A percentile compares a stretch with the other conserved stretches of the same genome.
These are phyloP conservation scores for Phalacrocorax carbo DNA, from an alignment of 2,113 vertebrate species.

Conservation along the genomic window DNA sequence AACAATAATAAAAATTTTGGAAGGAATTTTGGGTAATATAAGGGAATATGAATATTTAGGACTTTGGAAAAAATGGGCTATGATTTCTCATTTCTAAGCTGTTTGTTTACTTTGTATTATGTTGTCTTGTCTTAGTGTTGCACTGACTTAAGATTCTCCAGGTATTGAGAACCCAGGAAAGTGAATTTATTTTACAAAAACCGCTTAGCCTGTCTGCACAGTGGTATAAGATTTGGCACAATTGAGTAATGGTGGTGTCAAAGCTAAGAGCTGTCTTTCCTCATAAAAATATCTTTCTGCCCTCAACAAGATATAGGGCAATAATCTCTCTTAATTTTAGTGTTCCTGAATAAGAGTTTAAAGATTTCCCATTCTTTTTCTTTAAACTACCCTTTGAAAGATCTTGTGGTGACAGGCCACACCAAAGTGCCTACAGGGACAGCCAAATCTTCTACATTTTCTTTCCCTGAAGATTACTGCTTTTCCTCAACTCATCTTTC, in stretches of 20 bases:
- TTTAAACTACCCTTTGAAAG: background rate
- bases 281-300: background rate
- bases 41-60: background rate
- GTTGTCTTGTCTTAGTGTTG: background rate
- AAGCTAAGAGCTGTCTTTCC: background rate
- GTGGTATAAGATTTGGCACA: background rate
- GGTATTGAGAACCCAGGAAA: background rate
- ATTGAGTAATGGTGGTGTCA: background rate
- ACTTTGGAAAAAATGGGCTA: background rate
- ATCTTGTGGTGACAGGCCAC: background rate
- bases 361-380: background rate
- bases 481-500: slow-evolving; percentile 7
- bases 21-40: background rate
- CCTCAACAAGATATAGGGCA: background rate
- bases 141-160: background rate
- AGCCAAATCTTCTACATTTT: background rate
- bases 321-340: background rate
- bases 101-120: background rate
- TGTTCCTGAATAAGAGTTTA: background rate
- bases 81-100: background rate
- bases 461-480: background rate
- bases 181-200: background rate
- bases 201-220: background rate
- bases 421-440: background rate
- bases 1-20: background rate